Base-by-base conservation (phyloP, 2,888 invertebrate genomes). In the Drosophila recens region DNA sequence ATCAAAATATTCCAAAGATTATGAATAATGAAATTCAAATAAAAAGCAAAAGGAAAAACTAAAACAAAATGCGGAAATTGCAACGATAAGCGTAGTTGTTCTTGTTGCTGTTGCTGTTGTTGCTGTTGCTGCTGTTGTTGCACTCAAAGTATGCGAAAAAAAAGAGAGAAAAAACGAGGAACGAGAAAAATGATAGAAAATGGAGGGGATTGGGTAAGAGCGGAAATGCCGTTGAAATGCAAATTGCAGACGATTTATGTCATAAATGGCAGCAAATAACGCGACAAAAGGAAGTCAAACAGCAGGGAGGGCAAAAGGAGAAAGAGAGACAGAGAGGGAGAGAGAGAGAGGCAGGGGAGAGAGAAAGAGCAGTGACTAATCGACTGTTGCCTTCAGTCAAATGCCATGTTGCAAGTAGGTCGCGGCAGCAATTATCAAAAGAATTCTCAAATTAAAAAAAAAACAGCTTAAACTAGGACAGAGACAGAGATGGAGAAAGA, bases 171-270 rank as follows among this genome's bases (percentile, higher is more conserved):
- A 5, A 30, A 30, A 30, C 27, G 6, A 27, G 6, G 1, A 27
- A 27, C 27, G 27, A 27, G 27, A 8, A 6, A 27, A 6, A 4
- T 23, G 23, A 23, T 23, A 23, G 23, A 6, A 30, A 30, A 8
- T 30, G 8, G 30, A 8, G 30, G 30, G 30, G 8, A 30, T 30
- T 30, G 30, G 5, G 30, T 8, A 30, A 30, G 30, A 49, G 30
- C 51, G 70, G 65, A 65, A 66, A 62, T 61, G 49, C 67, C 68
- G 78, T 71, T 78, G 67, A 81, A 80, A 80, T 82, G 80, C 71
- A 80, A 80, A 80, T 80, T 82, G 77, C 80, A 49, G 63, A 62
- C 68, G 80, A 79, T 80, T 82, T 75, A 82, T 79, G 75, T 68
- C 75, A 54, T 54, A 72, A 62, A 79, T 67, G 80, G 68, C 67